These are phyloP conservation scores for Heliconius hewitsoni DNA, from an alignment of 1,140 invertebrate genomes.

Conservation along the genomic window DNA sequence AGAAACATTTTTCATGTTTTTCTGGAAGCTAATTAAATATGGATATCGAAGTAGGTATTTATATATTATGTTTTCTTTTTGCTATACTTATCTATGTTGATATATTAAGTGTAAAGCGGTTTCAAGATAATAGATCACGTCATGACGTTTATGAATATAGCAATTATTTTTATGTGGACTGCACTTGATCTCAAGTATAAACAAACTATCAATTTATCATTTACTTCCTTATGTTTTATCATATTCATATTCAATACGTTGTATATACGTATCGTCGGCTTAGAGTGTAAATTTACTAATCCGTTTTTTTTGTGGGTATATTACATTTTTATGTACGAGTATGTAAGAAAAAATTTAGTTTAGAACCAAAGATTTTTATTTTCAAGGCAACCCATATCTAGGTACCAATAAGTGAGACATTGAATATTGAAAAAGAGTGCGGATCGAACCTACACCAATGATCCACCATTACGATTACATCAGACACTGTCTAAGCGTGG, in stretches of 20 bases:
- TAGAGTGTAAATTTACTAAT: too few species aligned
- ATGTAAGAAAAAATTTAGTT: too few species aligned
- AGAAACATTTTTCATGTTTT: background rate
- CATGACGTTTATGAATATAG: background rate
- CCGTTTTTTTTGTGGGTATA: too few species aligned
- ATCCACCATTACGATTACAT: too few species aligned
- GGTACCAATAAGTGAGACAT: too few species aligned
- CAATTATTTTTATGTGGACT: conserved; percentile 4
- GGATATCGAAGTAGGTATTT: background rate
- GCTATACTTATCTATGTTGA: background rate
- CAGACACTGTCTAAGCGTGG: too few species aligned
- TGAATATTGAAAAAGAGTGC: too few species aligned
- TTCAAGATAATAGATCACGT: background rate
- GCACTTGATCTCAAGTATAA: background rate
- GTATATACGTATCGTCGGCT: background rate
- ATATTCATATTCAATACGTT: background rate
- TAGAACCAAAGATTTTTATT: too few species aligned
- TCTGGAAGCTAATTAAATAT: background rate
- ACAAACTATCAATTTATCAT: background rate
- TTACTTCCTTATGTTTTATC: background rate
- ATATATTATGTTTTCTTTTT: background rate
- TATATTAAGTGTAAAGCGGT: conserved; percentile 3
- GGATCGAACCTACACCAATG: too few species aligned
- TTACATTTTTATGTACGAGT: too few species aligned
- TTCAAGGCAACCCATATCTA: too few species aligned